Base-by-base conservation (phyloP, 2,888 invertebrate species). In the Heteromurus nitidus region DNA sequence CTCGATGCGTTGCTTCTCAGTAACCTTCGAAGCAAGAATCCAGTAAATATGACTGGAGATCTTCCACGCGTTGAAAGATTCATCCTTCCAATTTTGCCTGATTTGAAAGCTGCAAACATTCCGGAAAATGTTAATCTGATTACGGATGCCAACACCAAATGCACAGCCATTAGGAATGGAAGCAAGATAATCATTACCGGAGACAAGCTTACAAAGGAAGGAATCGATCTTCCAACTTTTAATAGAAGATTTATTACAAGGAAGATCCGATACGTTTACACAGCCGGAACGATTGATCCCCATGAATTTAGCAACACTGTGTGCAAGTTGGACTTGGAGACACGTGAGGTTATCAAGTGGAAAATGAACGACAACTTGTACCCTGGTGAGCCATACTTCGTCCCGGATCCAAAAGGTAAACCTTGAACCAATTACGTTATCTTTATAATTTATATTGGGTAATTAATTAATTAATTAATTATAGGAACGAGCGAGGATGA, bases 201-300 rank as follows among this genome's bases (percentile, higher is more conserved):
- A 24, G 85, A 87, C 65, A 60, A 67, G 67, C 70, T 88, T 18
- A 83, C 85, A 0, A 86, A 88, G 28, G 11, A 20, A 24, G 89
- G 89, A 26, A 88, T 89, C 73, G 91, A 91, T 77, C 88, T 91
- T 75, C 91, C 91, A 1, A 88, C 89, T 7, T 89, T 90, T 64
- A 91, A 91, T 87, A 89, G 89, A 72, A 85, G 87, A 22, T 88
- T 87, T 81, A 30, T 44, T 62, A 65, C 44, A 11, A 88, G 88
- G 80, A 89, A 89, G 75, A 91, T 91, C 87, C 91, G 89, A 20
- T 82, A 68, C 85, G 88, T 88, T 42, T 91, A 91, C 84, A 90
- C 90, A 75, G 89, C 89, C 42, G 88, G 88, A 18, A 86, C 88
- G 28, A 87, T 87, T 64, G 88, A 88, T 26, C 75, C 85, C 74